Evolutionary conservation across 2,113 vertebrate genomes (phyloP).

Genomic region (Formicarius rufipectus): DNA sequence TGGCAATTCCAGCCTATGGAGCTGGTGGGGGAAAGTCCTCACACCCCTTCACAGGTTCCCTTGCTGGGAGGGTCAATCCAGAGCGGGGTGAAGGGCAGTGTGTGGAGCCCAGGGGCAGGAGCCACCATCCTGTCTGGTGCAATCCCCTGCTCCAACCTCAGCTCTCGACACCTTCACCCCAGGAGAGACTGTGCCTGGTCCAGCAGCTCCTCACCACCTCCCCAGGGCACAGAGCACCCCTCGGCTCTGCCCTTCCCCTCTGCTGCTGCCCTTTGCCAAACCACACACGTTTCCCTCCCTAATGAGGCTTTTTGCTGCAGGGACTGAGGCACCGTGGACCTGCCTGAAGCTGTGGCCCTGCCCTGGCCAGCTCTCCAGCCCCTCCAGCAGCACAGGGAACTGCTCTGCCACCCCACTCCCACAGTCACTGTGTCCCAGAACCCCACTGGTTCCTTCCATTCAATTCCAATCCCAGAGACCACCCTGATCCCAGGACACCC

Average conservation of each 20-base stretch:
- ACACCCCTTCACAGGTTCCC: background rate
- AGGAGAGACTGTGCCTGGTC: background rate
- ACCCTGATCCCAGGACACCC: background rate
- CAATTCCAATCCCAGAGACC: background rate
- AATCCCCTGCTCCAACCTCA: background rate
- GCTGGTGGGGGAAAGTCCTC: background rate
- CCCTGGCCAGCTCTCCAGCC: background rate
- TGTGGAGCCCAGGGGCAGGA: background rate
- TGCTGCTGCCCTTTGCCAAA: background rate
- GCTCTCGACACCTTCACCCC: rapidly evolving
- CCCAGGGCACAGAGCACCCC: background rate
- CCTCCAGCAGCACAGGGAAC: background rate
- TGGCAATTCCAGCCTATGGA: rapidly evolving
- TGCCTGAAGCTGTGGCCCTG: background rate
- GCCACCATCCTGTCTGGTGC: background rate
- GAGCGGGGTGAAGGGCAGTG: rapidly evolving
- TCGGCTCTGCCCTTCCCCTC: background rate
- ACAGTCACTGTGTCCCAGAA: rapidly evolving
- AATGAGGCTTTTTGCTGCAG: background rate
- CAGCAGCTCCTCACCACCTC: background rate
- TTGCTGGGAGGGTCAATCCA: rapidly evolving
- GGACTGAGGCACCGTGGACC: background rate
- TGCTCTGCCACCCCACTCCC: background rate
- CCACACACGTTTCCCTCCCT: background rate
- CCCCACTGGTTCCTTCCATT: rapidly evolving